These are phyloP conservation scores for Nannobrachium achirus DNA, from an alignment of 2,113 vertebrate genomes.

Conservation along the genomic window DNA sequence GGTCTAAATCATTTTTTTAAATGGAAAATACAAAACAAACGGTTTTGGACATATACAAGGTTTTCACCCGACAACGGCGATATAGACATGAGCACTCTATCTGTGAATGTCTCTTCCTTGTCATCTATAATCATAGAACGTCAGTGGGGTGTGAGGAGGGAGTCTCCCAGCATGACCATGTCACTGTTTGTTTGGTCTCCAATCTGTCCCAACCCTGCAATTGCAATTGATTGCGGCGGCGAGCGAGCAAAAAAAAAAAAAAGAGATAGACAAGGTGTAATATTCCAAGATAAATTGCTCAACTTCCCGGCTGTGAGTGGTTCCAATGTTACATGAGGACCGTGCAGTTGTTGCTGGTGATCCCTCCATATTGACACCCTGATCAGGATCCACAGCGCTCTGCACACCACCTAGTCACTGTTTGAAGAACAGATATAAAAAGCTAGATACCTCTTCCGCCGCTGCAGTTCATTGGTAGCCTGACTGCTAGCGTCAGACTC, in stretches of 20 bases:
- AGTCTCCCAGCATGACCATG: constrained; percentile 52
- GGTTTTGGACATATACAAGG: too few relatives aligned
- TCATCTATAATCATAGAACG: constrained; percentile 70
- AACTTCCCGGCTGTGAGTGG: constrained; percentile 49
- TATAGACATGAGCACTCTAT: constrained; percentile 49
- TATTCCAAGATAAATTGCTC: constrained; percentile 64
- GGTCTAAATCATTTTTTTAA: too few relatives aligned
- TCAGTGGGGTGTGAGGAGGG: constrained; percentile 29
- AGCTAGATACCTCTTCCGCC: too few relatives aligned
- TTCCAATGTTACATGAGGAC: constrained; percentile 34
- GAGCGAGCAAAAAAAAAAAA: too few relatives aligned
- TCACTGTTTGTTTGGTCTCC: constrained; percentile 68
- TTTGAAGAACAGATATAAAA: too few relatives aligned
- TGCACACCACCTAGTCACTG: neutral
- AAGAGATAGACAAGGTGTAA: constrained; percentile 58
- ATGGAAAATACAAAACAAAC: too few relatives aligned
- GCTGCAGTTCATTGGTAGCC: too few relatives aligned
- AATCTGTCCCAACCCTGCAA: constrained; percentile 58
- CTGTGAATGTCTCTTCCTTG: constrained; percentile 42
- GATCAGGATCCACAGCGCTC: constrained; percentile 37
- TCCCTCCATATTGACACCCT: constrained; percentile 40
- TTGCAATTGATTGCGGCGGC: constrained; percentile 62
- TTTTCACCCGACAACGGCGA: too few relatives aligned
- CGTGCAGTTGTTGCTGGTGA: constrained; percentile 23
- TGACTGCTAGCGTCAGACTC: too few relatives aligned